Percentiles rank a stretch among this genome's conserved stretches.
Conservation (phyloP, 2,888 invertebrate genomes). For the Exocentrus adspersus region DNA sequence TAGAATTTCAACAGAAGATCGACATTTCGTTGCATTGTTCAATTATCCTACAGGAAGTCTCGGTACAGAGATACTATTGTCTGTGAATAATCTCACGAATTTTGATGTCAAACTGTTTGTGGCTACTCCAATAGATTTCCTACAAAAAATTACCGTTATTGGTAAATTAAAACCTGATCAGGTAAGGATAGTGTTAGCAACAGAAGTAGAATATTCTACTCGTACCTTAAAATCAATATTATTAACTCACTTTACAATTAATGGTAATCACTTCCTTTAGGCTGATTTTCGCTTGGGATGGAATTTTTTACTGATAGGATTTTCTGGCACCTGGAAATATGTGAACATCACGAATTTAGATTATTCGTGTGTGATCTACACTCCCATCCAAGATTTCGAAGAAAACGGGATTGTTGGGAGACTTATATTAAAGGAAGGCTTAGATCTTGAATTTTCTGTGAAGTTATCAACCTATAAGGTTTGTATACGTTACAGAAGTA, state of each 20-base stretch:
- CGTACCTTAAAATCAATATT: not conserved
- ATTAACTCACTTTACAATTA: too few relatives aligned
- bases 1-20: conserved; percentile 76
- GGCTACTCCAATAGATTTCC: conserved; percentile 77
- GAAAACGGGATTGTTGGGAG: conserved; percentile 81
- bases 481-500: conserved; percentile 46
- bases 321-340: conserved; percentile 82
- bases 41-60: conserved; percentile 75
- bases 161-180: conserved; percentile 76
- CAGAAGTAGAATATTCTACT: too few relatives aligned
- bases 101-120: conserved; percentile 80
- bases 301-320: conserved; percentile 79
- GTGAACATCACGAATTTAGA: conserved; percentile 76
- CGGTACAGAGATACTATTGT: conserved; percentile 75
- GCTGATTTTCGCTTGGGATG: conserved; percentile 80
- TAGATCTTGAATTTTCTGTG: conserved; percentile 77
- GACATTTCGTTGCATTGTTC: conserved; percentile 79
- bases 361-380: conserved; percentile 80
- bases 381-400: conserved; percentile 81
- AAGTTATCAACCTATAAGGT: conserved; percentile 75
- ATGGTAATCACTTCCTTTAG: conserved; percentile 62
- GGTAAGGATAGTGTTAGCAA: conserved; percentile 63
- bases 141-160: conserved; percentile 71
- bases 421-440: conserved; percentile 70
- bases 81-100: conserved; percentile 71